Evolutionary conservation across 2,113 vertebrate genomes (phyloP), one percentile per base, ranked within the genome.

Genomic region (Apodemus speciosus): DNA sequence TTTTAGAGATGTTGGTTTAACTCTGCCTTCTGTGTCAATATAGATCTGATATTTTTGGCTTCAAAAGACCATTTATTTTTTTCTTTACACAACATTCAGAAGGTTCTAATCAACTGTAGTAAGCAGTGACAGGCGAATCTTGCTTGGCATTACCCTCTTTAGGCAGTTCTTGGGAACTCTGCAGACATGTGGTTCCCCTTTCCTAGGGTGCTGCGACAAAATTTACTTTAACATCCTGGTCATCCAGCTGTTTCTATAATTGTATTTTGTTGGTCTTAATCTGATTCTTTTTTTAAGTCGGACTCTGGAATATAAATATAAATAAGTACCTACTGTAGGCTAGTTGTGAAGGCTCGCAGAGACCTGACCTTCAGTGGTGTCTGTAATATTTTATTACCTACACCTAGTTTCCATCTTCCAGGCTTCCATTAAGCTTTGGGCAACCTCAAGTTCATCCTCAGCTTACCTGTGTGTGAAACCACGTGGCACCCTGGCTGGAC

Each of bases 221-320:
- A 38, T 72, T 86, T 9, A 76, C n/a, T 77, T 53, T 9, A 76
- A 16, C 20, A 58, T 53, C 27, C 38, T 75, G 88, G 46, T 58
- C 49, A 76, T 84, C 16, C 66, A 46, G 79, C 6, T 92, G 40
- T 73, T 72, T 93, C n/a, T 35, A 16, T 81, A 49, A 72, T 62
- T 94, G 43, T 77, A 76, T 62, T 95, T 73, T 91, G 35, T 68
- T 94, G 40, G 5, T 84, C 20, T 85, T 77, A 35, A 76, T 95
- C 51, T 94, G 85, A 89, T 93, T 94, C 49, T 88, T 93, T 66
- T 49, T 66, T 6, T 49, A 90, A 93, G 27, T 81, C 27, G 89
- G 30, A 72, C 73, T 80, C 38, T 56, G 30, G 21, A 40, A 46
- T 83, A 38, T 25, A 51, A 89, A 46, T 88, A 93, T 40, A 71